These are phyloP conservation scores for Molossus molossus DNA, from an alignment of 2,797 vertebrate species.

Conservation along the genomic window DNA sequence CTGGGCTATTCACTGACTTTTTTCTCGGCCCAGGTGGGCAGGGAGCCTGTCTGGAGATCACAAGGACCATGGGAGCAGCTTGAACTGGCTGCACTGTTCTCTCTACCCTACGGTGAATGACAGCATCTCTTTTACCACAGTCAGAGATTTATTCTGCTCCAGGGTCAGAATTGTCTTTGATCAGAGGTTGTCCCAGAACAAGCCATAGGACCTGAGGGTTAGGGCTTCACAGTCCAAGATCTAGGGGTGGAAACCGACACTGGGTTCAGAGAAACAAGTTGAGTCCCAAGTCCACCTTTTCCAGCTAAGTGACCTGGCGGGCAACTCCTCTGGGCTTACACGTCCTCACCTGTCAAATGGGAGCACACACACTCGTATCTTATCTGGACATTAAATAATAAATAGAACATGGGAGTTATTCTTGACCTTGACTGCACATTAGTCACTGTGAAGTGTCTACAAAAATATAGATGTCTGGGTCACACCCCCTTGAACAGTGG, in stretches of 20 bases:
- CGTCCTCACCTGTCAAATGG: neutral
- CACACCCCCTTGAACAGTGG: neutral
- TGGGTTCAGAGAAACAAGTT: neutral
- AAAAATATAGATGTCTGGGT: neutral
- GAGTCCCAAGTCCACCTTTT: neutral
- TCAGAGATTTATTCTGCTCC: neutral
- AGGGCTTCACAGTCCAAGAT: neutral
- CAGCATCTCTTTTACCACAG: neutral
- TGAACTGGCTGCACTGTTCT: neutral
- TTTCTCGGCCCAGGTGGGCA: neutral
- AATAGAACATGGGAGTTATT: neutral
- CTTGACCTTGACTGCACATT: neutral
- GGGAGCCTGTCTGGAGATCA: neutral
- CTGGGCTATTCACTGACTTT: neutral
- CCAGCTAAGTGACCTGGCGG: neutral
- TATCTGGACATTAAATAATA: neutral
- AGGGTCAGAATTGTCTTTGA: neutral
- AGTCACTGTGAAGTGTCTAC: neutral
- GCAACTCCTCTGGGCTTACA: neutral
- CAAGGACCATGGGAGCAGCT: neutral
- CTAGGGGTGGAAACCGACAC: neutral
- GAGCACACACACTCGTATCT: neutral
- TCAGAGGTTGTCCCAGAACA: neutral
- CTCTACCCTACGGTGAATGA: neutral
- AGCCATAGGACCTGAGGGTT: neutral